Evolutionary conservation across 1,140 invertebrate species (phyloP).

Genomic region (Acyrthosiphon pisum): DNA sequence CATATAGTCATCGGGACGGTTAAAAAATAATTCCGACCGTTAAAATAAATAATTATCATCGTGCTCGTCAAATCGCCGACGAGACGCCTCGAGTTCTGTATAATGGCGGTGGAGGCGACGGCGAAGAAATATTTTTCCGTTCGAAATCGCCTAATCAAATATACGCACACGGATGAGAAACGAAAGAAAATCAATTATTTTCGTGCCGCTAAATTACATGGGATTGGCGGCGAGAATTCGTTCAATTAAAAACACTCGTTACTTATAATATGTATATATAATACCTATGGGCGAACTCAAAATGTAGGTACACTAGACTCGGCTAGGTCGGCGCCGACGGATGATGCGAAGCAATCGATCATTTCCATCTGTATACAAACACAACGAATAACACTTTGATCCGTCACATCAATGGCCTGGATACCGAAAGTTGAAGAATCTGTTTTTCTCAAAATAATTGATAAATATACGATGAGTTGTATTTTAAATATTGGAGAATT

Average conservation of each 20-base stretch:
- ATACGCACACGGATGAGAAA: not conserved
- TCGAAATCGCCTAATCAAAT: not conserved
- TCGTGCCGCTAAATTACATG: not conserved
- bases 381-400: not conserved
- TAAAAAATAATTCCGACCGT: not conserved
- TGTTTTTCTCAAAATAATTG: not conserved
- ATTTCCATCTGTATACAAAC: not conserved
- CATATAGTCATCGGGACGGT: not conserved
- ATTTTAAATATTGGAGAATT: not conserved
- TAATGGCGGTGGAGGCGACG: not conserved
- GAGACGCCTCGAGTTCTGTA: not conserved
- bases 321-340: not conserved
- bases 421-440: not conserved
- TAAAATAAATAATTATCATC: not conserved
- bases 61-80: not conserved
- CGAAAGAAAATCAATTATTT: not conserved
- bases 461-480: not conserved
- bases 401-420: not conserved
- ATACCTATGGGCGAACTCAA: not conserved
- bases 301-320: not conserved
- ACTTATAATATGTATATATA: no score
- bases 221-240: not conserved
- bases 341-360: not conserved
- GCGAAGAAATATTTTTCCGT: not conserved
- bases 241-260: not conserved